phyloP scores from a whole-genome alignment of 2,113 vertebrate species.

The Eurystomus gularis region DNA sequence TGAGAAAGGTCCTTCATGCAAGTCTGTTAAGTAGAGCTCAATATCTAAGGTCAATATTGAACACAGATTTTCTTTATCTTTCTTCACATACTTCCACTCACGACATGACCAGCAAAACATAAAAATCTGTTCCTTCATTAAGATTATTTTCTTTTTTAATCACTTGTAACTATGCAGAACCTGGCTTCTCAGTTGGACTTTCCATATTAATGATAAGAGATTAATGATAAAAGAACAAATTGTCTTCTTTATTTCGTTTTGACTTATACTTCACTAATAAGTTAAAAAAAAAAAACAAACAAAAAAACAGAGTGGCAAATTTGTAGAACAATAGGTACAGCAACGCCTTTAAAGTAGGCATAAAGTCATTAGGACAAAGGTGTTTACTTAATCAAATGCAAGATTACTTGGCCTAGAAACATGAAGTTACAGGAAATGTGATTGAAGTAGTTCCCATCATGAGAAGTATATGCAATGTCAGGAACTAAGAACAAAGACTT shows the following conservation, averaged over 20 bases:
- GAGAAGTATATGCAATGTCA: slow-evolving; percentile 20
- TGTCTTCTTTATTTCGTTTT: slow-evolving; percentile 21
- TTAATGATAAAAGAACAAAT: slow-evolving; percentile 27
- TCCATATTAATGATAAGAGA: background rate
- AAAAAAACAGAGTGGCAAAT: slow-evolving; percentile 43
- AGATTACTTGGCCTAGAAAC: slow-evolving; percentile 58
- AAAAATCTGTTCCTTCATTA: background rate
- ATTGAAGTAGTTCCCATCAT: slow-evolving; percentile 39
- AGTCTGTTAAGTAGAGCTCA: background rate
- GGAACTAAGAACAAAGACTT: slow-evolving; percentile 1
- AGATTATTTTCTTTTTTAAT: background rate
- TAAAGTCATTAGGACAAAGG: slow-evolving; percentile 60
- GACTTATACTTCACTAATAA: slow-evolving; percentile 13
- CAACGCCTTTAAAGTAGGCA: slow-evolving; percentile 50
- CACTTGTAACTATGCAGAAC: background rate
- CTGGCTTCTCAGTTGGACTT: background rate
- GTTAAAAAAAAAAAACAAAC: slow-evolving; percentile 6
- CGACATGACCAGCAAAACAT: background rate
- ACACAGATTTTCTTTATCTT: background rate
- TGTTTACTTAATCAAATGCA: slow-evolving; percentile 67
- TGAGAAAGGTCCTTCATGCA: background rate
- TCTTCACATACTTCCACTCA: background rate
- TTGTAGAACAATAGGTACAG: slow-evolving; percentile 53
- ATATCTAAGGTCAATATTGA: background rate
- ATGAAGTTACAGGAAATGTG: slow-evolving; percentile 60